A percentile compares a stretch with the other conserved stretches of the same genome.
Evolutionary conservation across 2,113 vertebrate genomes (phyloP).

Genomic region (Scolopax mira): DNA sequence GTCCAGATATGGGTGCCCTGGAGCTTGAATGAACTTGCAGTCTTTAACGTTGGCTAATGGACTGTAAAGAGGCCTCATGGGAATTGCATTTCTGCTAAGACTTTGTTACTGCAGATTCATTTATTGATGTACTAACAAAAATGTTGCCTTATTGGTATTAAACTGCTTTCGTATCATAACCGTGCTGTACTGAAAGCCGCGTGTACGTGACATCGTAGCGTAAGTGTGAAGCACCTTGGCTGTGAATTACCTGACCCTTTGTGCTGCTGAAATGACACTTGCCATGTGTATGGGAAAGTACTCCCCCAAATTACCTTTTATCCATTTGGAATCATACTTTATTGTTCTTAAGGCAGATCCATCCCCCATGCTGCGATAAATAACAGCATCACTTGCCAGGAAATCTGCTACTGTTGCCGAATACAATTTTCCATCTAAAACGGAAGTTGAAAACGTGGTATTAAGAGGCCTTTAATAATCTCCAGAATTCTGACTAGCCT

Average conservation of each 20-base stretch:
- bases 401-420: slow-evolving; percentile 98
- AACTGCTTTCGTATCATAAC: neutral
- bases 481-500: slow-evolving; percentile 9
- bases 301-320: slow-evolving; percentile 87
- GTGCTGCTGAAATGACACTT: neutral
- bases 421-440: slow-evolving; percentile 95
- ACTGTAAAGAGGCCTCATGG: slow-evolving; percentile 33
- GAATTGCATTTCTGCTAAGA: slow-evolving; percentile 44
- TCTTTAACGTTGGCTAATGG: slow-evolving; percentile 57
- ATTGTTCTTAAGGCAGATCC: slow-evolving; percentile 96
- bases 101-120: slow-evolving; percentile 55
- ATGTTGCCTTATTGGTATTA: neutral
- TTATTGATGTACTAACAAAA: slow-evolving; percentile 51
- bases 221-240: neutral
- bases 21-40: slow-evolving; percentile 21
- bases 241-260: neutral
- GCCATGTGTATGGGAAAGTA: neutral
- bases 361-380: slow-evolving; percentile 98
- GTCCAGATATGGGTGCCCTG: neutral
- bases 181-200: neutral
- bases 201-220: neutral
- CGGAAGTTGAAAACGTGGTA: neutral
- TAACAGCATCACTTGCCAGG: slow-evolving; percentile 97
- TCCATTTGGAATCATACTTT: slow-evolving; percentile 99
- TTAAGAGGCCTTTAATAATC: slow-evolving; percentile 18